Base-by-base conservation (phyloP, 2,888 invertebrate genomes). In the Trichogramma dendrolimi region DNA sequence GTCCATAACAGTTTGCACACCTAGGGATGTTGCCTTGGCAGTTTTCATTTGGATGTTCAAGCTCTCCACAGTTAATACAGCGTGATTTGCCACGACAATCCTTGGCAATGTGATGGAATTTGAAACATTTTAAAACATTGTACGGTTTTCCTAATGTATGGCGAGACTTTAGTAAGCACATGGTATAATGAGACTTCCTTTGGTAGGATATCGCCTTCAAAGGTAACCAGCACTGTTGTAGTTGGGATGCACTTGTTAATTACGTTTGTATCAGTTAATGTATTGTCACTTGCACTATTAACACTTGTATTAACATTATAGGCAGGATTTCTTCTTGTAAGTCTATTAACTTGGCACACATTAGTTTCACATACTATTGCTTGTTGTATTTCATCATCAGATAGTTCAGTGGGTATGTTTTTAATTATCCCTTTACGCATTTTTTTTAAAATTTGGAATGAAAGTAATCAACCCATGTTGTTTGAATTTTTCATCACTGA, bases 231-330 rank as follows among this genome's bases (percentile, higher is more conserved):
- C 6, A 62, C 50, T 1, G 62, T 58, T 6, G 43, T 43, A 0
- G 62, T 62, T 4, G 62, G 58, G 8, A 62, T 48, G 58, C 62
- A 58, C n/a, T 51, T 62, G n/a, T 62, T 27, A 1, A 51, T 47
- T 0, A 52, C 11, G 5, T 47, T 48, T 40, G 43, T 53, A 10
- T 51, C 46, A 4, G 40, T 39, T n/a, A n/a, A n/a, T n/a, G n/a
- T n/a, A n/a, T n/a, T n/a, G n/a, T n/a, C n/a, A n/a, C n/a, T n/a
- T n/a, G n/a, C n/a, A n/a, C n/a, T n/a, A n/a, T n/a, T n/a, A n/a
- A n/a, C n/a, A n/a, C n/a, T n/a, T n/a, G n/a, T n/a, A n/a, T n/a
- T n/a, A n/a, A n/a, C n/a, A n/a, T n/a, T n/a, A n/a, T n/a, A n/a
- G n/a, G n/a, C n/a, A 27, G 40, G 50, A 11, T 61, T 57, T 47